A percentile compares a stretch with the other conserved stretches of the same genome.
phyloP scores from a whole-genome alignment of 2,113 vertebrate species.

The Piprites chloris region DNA sequence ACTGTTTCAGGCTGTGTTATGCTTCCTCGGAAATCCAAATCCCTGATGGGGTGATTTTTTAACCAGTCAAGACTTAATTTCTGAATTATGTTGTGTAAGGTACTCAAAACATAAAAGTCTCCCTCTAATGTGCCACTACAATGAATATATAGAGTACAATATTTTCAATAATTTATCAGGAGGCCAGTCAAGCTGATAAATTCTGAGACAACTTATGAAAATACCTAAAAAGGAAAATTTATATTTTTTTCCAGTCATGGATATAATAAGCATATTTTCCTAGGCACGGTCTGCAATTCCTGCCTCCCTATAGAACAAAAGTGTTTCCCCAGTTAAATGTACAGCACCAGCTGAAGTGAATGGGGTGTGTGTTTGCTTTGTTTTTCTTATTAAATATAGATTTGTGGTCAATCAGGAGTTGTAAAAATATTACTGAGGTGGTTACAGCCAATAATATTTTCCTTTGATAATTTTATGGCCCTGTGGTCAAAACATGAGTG shows the following conservation, averaged over 20 bases:
- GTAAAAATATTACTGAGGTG: constrained; percentile 62
- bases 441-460: constrained; percentile 62
- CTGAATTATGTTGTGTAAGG: neutral
- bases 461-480: constrained; percentile 65
- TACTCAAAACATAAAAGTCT: neutral
- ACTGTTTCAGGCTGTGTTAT: neutral
- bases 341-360: constrained; percentile 25
- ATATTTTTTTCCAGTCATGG: constrained; percentile 34
- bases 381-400: constrained; percentile 69
- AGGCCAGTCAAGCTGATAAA: constrained; percentile 29
- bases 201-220: constrained; percentile 30
- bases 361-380: constrained; percentile 55
- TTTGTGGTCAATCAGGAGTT: constrained; percentile 63
- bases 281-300: neutral
- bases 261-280: constrained; percentile 45
- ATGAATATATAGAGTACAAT: neutral
- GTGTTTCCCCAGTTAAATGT: constrained; percentile 14
- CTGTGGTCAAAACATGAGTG: constrained; percentile 60
- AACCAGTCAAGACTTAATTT: neutral
- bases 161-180: constrained; percentile 24
- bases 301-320: constrained; percentile 6
- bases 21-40: neutral
- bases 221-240: constrained; percentile 28
- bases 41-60: neutral
- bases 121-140: neutral